Evolutionary conservation across 2,113 vertebrate genomes (phyloP), one percentile per base, ranked within the genome.

Genomic region (Neolamprologus brichardi): DNA sequence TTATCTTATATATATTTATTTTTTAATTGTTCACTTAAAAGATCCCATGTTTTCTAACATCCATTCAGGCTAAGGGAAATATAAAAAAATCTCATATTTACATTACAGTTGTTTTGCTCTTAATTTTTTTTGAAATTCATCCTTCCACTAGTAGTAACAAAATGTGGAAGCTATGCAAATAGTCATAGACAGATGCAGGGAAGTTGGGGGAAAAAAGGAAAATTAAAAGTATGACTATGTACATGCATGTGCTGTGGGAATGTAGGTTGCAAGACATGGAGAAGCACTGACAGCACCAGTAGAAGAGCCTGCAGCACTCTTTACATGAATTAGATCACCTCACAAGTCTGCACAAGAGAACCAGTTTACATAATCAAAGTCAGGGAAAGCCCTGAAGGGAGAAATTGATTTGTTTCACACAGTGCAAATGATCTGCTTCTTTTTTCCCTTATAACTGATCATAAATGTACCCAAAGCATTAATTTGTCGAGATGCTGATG

Each of bases 341-440:
- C 56, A 14, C 90, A 92, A 90, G 93, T 87, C 89, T 90, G 83
- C 79, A 64, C 91, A 91, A 78, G 92, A 93, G 75, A 90, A 90
- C 83, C 72, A 20, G 89, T 93, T 93, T 8, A 14, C 77, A 17
- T 72, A 75, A 44, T 88, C 77, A 54, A 44, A 89, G 82, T 78
- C 64, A 34, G 79, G 83, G 80, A 75, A 86, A 62, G 75, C 88
- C 91, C 92, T 1, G 64, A 89, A 89, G 93, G 83, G 92, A 93
- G 92, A 83, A 80, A n/a, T 78, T 93, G 91, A 92, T 93, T 92
- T 93, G 91, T 87, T 93, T 92, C 87, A 87, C 83, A 89, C 82
- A 86, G 86, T 67, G 79, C 18, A 70, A 93, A 86, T 92, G 88
- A 87, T 91, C 87, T 81, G 81, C 7, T 88, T 85, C 83, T 41